A percentile compares a stretch with the other conserved stretches of the same genome.
Conservation (phyloP, 2,797 vertebrate species). For the Novumbra hubbsi region DNA sequence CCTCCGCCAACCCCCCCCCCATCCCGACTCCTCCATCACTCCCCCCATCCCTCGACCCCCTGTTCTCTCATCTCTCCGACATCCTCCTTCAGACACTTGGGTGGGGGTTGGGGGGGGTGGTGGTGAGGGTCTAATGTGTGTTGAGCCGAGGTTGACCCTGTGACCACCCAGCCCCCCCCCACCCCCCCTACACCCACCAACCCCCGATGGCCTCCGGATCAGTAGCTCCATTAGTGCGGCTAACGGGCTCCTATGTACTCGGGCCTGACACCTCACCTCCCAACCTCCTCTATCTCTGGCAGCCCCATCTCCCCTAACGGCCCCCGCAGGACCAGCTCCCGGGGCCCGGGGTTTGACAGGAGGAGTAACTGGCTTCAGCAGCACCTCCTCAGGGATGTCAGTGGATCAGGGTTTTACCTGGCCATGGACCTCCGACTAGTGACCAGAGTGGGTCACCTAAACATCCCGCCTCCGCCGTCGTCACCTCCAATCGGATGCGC, state of each 20-base stretch:
- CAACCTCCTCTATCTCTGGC: constrained; percentile 33
- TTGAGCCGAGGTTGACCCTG: neutral
- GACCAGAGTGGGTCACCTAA: too few species aligned
- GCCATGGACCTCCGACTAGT: neutral
- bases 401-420: neutral
- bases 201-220: constrained; percentile 35
- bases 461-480: too few species aligned
- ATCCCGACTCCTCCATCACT: neutral
- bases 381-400: neutral
- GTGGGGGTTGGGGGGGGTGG: constrained; percentile 23
- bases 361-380: neutral
- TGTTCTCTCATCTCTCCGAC: neutral
- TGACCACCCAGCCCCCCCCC: constrained; percentile 13
- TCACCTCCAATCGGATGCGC: too few species aligned
- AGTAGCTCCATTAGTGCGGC: constrained; percentile 60
- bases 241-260: constrained; percentile 45
- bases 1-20: neutral
- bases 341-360: constrained; percentile 14
- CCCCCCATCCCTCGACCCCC: neutral
- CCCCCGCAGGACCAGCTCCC: neutral
- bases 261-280: constrained; percentile 35
- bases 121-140: constrained; percentile 23
- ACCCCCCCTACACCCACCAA: neutral
- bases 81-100: neutral
- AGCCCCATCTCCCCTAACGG: neutral